phyloP scores from a whole-genome alignment of 2,888 invertebrate genomes.

The Hirtodrosophila duncani region DNA sequence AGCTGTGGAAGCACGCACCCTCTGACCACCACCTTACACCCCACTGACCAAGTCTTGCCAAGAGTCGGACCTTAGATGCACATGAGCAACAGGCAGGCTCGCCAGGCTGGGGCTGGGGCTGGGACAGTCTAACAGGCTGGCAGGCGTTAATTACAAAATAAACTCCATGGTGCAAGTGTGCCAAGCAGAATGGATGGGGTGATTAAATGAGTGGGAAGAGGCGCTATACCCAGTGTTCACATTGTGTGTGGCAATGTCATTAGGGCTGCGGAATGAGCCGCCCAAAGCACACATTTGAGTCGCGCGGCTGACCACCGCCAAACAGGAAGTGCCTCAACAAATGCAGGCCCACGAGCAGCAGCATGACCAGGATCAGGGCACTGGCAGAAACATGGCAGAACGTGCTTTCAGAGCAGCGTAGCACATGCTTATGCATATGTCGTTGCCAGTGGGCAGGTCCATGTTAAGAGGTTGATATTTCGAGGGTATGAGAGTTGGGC shows the following conservation, averaged over 20 bases:
- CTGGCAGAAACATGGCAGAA: constrained; percentile 24
- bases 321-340: constrained; percentile 74
- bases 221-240: neutral
- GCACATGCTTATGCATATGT: constrained; percentile 37
- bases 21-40: neutral
- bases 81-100: constrained; percentile 65
- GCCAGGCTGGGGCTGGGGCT: no score
- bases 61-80: constrained; percentile 44
- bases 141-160: constrained; percentile 79
- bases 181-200: constrained; percentile 6
- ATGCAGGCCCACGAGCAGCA: constrained; percentile 39
- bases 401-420: constrained; percentile 48
- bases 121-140: no score
- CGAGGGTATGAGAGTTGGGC: neutral
- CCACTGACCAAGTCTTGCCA: neutral
- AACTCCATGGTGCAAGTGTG: constrained; percentile 65
- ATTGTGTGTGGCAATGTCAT: constrained; percentile 55
- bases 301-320: constrained; percentile 53
- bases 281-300: constrained; percentile 72
- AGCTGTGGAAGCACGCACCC: no score
- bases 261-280: constrained; percentile 68
- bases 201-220: neutral
- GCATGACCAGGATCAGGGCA: constrained; percentile 1
- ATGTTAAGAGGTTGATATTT: constrained; percentile 13
- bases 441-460: constrained; percentile 4